These are phyloP conservation scores for Capreolus pygargus DNA, from an alignment of 2,113 vertebrate genomes.

Conservation along the genomic window DNA sequence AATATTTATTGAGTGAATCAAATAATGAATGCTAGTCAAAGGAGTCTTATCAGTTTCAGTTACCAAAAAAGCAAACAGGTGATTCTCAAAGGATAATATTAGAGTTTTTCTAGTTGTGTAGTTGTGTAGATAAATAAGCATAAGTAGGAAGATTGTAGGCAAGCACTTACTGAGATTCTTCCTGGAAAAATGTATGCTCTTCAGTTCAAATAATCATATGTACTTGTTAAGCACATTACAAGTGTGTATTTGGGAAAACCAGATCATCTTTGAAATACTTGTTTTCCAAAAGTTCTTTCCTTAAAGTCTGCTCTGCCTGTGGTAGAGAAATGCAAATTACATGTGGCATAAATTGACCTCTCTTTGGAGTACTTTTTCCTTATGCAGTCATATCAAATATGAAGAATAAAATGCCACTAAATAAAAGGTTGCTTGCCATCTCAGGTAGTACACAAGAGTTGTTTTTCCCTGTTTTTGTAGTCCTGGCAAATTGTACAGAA, in stretches of 20 bases:
- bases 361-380: not conserved
- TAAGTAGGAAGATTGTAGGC: not conserved
- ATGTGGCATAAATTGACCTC: not conserved
- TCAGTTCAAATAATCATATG: not conserved
- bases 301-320: not conserved
- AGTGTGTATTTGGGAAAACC: not conserved
- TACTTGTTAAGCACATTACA: not conserved
- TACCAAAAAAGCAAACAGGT: not conserved
- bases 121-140: not conserved
- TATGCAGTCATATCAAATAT: not conserved
- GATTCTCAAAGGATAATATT: not conserved
- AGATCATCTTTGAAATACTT: not conserved
- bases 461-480: not conserved
- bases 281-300: not conserved
- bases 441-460: not conserved
- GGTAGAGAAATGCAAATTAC: not conserved
- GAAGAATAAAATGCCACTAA: not conserved
- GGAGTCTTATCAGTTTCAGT: not conserved
- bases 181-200: not conserved
- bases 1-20: not conserved
- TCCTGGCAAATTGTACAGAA: constrained; percentile 24
- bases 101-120: not conserved
- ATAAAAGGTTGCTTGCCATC: not conserved
- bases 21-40: not conserved
- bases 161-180: not conserved